Evolutionary conservation across 2,888 invertebrate genomes (phyloP), one percentile per base, ranked within the genome.

Genomic region (Hirtodrosophila cameraria): DNA sequence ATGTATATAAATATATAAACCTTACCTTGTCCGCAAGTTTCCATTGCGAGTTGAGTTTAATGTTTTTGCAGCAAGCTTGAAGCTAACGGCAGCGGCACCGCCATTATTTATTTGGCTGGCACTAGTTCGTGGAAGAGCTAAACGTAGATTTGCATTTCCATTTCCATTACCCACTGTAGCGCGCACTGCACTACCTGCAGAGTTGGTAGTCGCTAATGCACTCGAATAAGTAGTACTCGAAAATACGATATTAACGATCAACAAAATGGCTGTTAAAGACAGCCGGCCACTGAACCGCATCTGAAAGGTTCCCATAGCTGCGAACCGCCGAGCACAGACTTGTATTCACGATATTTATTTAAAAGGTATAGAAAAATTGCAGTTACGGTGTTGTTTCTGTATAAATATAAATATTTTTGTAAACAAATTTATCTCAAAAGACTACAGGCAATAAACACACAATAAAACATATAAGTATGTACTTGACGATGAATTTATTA

Each of bases 91-190:
- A 16, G 66, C 58, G 58, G 66, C 63, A 63, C 76, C 63, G 38
- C 55, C 90, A 85, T 87, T 90, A 76, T 88, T 89, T 69, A 92
- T 88, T 82, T 93, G 93, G 74, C 91, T 93, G 74, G 94, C 92
- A 87, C 94, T 92, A 72, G 94, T 92, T 68, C 94, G 91, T 46
- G 94, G 93, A 20, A 70, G 53, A 25, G 70, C 70, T 62, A 93
- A 89, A 38, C 93, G 91, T 39, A 93, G 90, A 79, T 93, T 89
- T 63, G 87, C 72, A 85, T 89, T 90, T 38, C 88, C 72, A 85
- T 89, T 90, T 38, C 88, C 89, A 74, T 89, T 89, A 49, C 88
- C 88, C 28, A 55, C 31, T 36, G 65, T 25, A 46, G 90, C 87
- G 52, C 91, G 87, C 7, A 87, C 82, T 33, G 88, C 81, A 46